Evolutionary conservation across 1,140 invertebrate species (phyloP), one percentile per base, ranked within the genome.

Genomic region (Euura lappo): DNA sequence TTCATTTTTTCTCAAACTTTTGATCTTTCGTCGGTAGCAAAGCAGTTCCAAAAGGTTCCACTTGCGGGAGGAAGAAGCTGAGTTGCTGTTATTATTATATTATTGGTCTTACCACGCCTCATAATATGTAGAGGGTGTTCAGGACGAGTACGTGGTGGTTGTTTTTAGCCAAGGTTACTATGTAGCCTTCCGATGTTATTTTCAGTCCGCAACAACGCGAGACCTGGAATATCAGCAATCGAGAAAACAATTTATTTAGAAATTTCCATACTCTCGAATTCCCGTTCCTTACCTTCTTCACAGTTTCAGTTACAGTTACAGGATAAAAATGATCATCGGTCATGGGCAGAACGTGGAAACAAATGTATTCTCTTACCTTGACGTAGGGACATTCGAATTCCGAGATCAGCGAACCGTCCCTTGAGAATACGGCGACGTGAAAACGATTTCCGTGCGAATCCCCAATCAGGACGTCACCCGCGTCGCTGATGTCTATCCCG

Each of bases 361-460:
- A 28, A 28, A 51, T 67, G 70, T 69, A 72, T 46, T 71, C 43
- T 72, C 83, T 85, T 88, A 95, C 94, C 91, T 98, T 99, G 66
- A 98, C 96, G 87, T 97, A 96, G 6, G 97, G 97, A 88, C 97
- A 99, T 87, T 98, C 96, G 85, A 98, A 98, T 83, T 99, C 97
- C 0, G 95, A 95, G 81, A 98, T 93, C 28, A 98, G 90, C 65
- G 91, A 91, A 42, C 96, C 96, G 84, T 96, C 95, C 73, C 94
- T 91, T 44, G 93, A 93, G 86, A 98, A 99, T 43, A 98, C 96
- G 71, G 96, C 96, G 67, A 99, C 96, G 85, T 99, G 97, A 84
- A 99, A 98, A 79, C 97, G 93, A 89, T 99, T 99, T 11, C 97
- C 97, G 89, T 99, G 97, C 8, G 97, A 98, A 87, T 99, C 97